These are phyloP conservation scores for Epizoanthus stellaris DNA, from an alignment of 92 coral and sea anemone species.

Conservation along the genomic window DNA sequence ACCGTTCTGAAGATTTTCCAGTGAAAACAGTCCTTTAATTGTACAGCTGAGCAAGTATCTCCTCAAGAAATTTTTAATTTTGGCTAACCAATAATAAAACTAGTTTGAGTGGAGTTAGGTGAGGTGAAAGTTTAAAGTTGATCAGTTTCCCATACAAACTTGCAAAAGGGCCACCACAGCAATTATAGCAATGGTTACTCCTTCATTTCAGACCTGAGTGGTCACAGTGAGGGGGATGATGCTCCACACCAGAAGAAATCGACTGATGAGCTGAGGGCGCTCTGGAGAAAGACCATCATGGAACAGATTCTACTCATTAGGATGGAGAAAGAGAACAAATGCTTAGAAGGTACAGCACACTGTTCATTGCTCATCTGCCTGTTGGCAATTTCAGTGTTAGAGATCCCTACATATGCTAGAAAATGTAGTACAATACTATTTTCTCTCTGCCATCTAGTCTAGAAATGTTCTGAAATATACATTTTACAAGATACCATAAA, in stretches of 20 bases:
- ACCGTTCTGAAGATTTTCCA: too few species aligned
- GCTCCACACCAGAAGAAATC: constrained; percentile 64
- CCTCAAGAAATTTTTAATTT: too few species aligned
- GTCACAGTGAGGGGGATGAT: background rate
- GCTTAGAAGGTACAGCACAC: constrained; percentile 73
- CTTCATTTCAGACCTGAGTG: background rate
- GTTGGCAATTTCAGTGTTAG: too few species aligned
- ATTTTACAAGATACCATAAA: background rate
- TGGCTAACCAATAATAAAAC: too few species aligned
- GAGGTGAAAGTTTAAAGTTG: too few species aligned
- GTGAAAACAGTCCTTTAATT: too few species aligned
- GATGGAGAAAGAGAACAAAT: constrained; percentile 96
- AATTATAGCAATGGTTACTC: background rate
- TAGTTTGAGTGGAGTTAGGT: too few species aligned
- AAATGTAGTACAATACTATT: background rate
- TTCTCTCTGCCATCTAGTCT: background rate
- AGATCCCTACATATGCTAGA: too few species aligned
- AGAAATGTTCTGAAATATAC: background rate
- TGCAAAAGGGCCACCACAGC: background rate
- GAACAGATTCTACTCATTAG: constrained; percentile 91
- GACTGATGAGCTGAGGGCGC: constrained; percentile 76
- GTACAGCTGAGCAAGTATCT: too few species aligned
- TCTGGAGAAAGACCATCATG: constrained; percentile 98
- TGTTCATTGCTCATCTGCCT: background rate
- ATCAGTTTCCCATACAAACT: too few species aligned